phyloP scores from a whole-genome alignment of 2,888 invertebrate genomes.

The Hydriomena furcata region DNA sequence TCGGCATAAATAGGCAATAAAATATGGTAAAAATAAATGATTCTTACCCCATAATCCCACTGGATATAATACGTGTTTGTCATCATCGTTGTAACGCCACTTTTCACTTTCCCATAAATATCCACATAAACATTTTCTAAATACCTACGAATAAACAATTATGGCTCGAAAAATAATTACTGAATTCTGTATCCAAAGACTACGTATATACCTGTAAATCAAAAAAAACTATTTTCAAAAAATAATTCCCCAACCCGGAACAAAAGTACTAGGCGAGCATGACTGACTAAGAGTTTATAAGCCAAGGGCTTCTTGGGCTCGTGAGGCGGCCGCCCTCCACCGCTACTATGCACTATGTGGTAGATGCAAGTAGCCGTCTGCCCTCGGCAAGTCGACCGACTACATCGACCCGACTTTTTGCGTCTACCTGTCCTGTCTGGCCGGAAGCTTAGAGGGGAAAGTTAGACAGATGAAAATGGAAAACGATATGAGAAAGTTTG shows the following conservation, averaged over 20 bases:
- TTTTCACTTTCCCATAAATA: slow-evolving; percentile 26
- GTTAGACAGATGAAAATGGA: slow-evolving; percentile 16
- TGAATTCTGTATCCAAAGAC: too few relatives aligned
- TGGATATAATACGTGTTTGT: slow-evolving; percentile 54
- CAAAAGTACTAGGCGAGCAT: slow-evolving; percentile 48
- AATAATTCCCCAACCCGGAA: slow-evolving; percentile 1
- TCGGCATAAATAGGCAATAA: too few relatives aligned
- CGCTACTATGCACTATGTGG: slow-evolving; percentile 70
- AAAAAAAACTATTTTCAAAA: neutral
- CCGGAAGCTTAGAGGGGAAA: slow-evolving; percentile 29
- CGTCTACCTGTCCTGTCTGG: slow-evolving; percentile 39
- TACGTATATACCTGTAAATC: too few relatives aligned
- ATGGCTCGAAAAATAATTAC: too few relatives aligned
- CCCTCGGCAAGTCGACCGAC: slow-evolving; percentile 40
- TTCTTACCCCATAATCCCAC: slow-evolving; percentile 61
- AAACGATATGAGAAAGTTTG: neutral
- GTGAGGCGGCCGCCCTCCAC: slow-evolving; percentile 59
- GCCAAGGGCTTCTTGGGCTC: slow-evolving; percentile 41
- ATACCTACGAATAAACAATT: neutral
- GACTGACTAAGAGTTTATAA: slow-evolving; percentile 37
- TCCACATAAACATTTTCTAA: slow-evolving; percentile 19
- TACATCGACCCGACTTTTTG: slow-evolving; percentile 68
- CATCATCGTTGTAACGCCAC: slow-evolving; percentile 40
- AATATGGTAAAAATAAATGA: too few relatives aligned
- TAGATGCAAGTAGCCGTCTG: slow-evolving; percentile 61